phyloP scores from a whole-genome alignment of 2,797 vertebrate species.

The Aselliscus stoliczkanus region DNA sequence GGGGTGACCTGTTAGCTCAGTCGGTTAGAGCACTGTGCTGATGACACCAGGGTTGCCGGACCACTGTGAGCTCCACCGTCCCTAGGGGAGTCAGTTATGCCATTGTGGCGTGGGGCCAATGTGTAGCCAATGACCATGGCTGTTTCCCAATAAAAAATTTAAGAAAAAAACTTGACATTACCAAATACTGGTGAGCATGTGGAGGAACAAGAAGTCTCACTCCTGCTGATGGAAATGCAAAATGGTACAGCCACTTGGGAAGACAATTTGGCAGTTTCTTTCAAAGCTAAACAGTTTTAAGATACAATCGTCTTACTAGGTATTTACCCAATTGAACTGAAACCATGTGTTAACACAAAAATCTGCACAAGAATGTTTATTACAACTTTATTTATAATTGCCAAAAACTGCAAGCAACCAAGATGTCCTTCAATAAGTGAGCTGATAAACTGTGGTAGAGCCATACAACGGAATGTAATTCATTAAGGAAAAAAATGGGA shows the following conservation, averaged over 20 bases:
- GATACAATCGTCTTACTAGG: background rate
- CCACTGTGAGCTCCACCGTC: too few species aligned
- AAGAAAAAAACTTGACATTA: background rate
- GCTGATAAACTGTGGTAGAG: background rate
- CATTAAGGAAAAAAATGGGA: background rate
- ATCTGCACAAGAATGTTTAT: background rate
- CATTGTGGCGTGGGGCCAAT: too few species aligned
- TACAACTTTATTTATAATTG: background rate
- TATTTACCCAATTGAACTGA: background rate
- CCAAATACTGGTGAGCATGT: background rate
- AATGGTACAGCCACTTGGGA: background rate
- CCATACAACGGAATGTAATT: background rate
- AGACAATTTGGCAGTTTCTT: background rate
- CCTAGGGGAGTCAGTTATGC: too few species aligned
- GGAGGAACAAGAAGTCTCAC: background rate
- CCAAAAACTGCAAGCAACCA: background rate
- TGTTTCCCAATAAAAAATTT: too few species aligned
- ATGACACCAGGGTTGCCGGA: too few species aligned
- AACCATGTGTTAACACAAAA: conserved; percentile 23
- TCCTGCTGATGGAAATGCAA: background rate
- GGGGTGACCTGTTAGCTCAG: too few species aligned
- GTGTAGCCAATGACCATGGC: too few species aligned
- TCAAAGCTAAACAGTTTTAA: conserved; percentile 3
- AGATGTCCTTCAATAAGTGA: background rate
- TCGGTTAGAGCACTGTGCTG: too few species aligned